These are phyloP conservation scores for Ochotona princeps DNA, from an alignment of 2,113 vertebrate species.

Conservation along the genomic window DNA sequence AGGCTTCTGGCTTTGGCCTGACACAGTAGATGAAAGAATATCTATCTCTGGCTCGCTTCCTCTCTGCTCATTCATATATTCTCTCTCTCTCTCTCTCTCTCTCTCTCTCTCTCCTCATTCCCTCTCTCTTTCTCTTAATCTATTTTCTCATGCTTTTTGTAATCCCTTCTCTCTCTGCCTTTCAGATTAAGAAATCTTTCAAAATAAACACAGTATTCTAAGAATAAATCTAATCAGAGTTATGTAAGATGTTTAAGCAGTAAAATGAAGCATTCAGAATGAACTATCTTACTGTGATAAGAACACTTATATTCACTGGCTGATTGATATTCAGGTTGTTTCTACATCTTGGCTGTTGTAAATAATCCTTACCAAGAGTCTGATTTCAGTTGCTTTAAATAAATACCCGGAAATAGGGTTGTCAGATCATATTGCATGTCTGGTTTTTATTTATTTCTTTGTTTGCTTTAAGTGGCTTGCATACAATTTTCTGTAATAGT, in stretches of 20 bases:
- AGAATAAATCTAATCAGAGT: background rate
- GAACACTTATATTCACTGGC: background rate
- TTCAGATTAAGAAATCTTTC: no score
- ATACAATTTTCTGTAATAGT: background rate
- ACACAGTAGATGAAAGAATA: no score
- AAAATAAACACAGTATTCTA: no score
- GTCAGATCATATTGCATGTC: background rate
- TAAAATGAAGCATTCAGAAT: background rate
- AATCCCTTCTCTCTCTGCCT: no score
- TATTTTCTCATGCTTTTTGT: no score
- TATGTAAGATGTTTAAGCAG: background rate
- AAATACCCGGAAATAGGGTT: background rate
- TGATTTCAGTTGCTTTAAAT: background rate
- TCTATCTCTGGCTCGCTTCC: no score
- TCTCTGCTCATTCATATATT: no score
- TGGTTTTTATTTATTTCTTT: background rate
- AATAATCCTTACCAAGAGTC: background rate
- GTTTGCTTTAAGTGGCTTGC: background rate
- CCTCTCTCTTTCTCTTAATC: no score
- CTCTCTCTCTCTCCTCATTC: no score
- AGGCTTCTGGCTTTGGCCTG: no score
- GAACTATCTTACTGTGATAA: background rate
- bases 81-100: no score
- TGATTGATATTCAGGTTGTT: background rate
- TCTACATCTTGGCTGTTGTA: background rate